Evolutionary conservation across 2,888 invertebrate genomes (phyloP).

Genomic region (Clunio marinus): DNA sequence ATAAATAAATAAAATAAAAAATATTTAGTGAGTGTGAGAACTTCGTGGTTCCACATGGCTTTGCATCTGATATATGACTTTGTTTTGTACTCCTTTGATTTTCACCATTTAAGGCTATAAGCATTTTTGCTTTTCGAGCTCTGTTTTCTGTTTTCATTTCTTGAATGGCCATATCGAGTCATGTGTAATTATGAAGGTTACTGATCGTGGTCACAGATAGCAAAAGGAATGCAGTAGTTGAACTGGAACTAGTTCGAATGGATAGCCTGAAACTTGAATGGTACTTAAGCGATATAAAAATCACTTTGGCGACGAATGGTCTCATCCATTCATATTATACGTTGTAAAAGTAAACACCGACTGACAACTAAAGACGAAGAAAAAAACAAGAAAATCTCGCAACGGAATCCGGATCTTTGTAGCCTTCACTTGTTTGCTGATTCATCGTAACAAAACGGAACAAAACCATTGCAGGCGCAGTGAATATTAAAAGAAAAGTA

Average conservation of each 20-base stretch:
- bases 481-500: slow-evolving; percentile 2
- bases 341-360: background rate
- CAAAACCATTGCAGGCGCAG: no score
- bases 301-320: slow-evolving; percentile 21
- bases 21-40: no score
- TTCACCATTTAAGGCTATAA: slow-evolving; percentile 1
- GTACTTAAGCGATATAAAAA: background rate
- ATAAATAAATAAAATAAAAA: no score
- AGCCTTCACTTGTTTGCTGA: background rate
- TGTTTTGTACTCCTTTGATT: background rate
- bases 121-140: background rate
- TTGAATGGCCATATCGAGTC: slow-evolving; percentile 6
- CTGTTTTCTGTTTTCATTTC: background rate
- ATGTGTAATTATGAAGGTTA: slow-evolving; percentile 23
- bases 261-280: background rate
- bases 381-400: background rate
- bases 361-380: background rate
- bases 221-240: background rate
- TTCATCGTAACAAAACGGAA: no score
- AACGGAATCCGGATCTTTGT: slow-evolving; percentile 31
- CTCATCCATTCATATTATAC: slow-evolving; percentile 31
- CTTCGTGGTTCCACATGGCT: background rate
- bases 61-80: background rate
- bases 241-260: background rate
- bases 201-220: background rate